Conservation (phyloP, 1,140 invertebrate genomes). For the Saccostrea cuccullata region DNA sequence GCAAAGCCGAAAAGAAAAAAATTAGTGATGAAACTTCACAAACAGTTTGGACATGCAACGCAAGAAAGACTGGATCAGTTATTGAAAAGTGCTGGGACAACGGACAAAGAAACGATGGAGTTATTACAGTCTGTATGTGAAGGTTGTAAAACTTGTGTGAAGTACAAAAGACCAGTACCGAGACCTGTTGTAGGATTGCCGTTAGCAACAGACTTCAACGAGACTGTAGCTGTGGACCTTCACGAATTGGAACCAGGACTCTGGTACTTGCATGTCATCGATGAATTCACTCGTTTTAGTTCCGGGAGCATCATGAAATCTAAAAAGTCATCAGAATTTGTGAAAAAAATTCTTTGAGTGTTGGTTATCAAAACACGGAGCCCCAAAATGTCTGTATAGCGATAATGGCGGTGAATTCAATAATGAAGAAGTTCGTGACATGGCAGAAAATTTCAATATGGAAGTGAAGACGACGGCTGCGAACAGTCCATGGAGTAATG, state of each 20-base stretch:
- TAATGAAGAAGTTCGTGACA: too few species aligned
- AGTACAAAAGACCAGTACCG: slow-evolving; percentile 45
- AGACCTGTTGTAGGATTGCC: slow-evolving; percentile 56
- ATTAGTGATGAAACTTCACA: slow-evolving; percentile 47
- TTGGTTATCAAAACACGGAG: too few species aligned
- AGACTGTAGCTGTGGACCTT: too few species aligned
- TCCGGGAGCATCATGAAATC: too few species aligned
- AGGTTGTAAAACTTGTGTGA: slow-evolving; percentile 50
- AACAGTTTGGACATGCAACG: slow-evolving; percentile 60
- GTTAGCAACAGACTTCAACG: slow-evolving; percentile 58
- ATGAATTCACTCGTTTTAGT: too few species aligned
- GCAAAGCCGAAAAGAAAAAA: slow-evolving; percentile 34
- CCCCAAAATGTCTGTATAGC: too few species aligned
- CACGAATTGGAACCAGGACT: too few species aligned
- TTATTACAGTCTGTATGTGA: too few species aligned
- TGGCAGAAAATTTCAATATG: slow-evolving; percentile 59
- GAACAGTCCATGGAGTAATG: slow-evolving; percentile 59
- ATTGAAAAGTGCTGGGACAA: slow-evolving; percentile 46
- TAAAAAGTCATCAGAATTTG: too few species aligned
- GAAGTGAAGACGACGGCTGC: slow-evolving; percentile 60
- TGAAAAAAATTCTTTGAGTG: too few species aligned
- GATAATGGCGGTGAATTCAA: too few species aligned
- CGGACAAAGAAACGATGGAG: slow-evolving; percentile 19
- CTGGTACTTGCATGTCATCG: too few species aligned
- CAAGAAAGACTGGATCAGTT: slow-evolving; percentile 40